Evolutionary conservation across 2,888 invertebrate species (phyloP).

Genomic region (Drosophila niveifrons): DNA sequence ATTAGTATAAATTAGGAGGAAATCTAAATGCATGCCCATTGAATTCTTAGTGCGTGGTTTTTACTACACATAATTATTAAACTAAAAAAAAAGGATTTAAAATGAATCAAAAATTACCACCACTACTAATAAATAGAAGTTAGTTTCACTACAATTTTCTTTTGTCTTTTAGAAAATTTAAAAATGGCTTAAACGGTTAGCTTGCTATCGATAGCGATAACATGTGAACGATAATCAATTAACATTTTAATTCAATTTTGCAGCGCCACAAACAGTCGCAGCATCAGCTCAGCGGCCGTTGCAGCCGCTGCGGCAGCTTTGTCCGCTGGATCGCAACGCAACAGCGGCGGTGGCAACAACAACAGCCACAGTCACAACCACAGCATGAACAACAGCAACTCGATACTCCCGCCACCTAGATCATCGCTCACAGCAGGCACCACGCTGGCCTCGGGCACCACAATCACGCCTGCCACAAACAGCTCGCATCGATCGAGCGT

Average conservation of each 20-base stretch:
- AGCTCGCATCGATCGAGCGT: constrained; percentile 80
- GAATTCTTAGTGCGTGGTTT: no score
- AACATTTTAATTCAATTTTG: neutral
- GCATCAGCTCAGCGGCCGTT: constrained; percentile 67
- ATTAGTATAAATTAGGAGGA: no score
- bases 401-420: constrained; percentile 84
- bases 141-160: no score
- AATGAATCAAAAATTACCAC: no score
- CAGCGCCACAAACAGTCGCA: constrained; percentile 79
- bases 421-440: constrained; percentile 88
- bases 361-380: no score
- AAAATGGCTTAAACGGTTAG: no score
- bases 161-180: no score
- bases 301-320: constrained; percentile 69
- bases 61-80: no score
- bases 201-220: no score
- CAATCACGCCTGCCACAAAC: constrained; percentile 78
- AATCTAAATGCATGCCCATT: no score
- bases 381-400: constrained; percentile 68
- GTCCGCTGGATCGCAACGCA: constrained; percentile 66
- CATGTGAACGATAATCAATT: neutral
- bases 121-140: no score
- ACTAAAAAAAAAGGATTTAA: no score
- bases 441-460: constrained; percentile 87
- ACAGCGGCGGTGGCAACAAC: constrained; percentile 58